phyloP scores from a whole-genome alignment of 2,888 invertebrate species.

The Ornithoptera priamus region DNA sequence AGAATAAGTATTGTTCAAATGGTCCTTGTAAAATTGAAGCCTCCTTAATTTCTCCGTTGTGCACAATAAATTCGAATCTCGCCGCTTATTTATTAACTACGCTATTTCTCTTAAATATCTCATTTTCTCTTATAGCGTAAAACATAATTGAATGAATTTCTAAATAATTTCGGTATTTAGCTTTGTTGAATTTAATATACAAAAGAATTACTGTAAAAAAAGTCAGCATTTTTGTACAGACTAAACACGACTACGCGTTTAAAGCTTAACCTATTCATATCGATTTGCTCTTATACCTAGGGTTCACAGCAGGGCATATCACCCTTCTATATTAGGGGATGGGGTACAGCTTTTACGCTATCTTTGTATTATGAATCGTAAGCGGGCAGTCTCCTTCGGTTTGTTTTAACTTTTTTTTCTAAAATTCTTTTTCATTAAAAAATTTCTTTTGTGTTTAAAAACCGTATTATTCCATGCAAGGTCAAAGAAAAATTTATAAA shows the following conservation, averaged over 20 bases:
- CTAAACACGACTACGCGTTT: conserved; percentile 4
- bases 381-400: conserved; percentile 1
- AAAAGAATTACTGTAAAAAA: background rate
- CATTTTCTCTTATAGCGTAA: background rate
- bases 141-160: background rate
- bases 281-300: conserved; percentile 20
- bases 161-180: background rate
- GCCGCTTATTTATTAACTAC: conserved; percentile 23
- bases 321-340: conserved; percentile 14
- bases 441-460: background rate
- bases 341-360: conserved; percentile 4
- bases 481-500: background rate
- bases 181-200: background rate
- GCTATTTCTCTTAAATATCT: conserved; percentile 5
- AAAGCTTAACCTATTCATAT: conserved; percentile 22
- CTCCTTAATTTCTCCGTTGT: conserved; percentile 17
- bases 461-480: background rate
- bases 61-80: conserved; percentile 13
- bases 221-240: background rate
- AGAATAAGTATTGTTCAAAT: conserved; percentile 24
- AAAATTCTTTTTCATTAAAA: background rate
- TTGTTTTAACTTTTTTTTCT: too few species aligned
- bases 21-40: conserved; percentile 18
- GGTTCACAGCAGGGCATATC: conserved; percentile 12
- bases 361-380: conserved; percentile 12